A percentile compares a stretch with the other conserved stretches of the same genome.
These are phyloP conservation scores for Drosophila kambysellisi DNA, from an alignment of 2,888 invertebrate species.

Conservation along the genomic window DNA sequence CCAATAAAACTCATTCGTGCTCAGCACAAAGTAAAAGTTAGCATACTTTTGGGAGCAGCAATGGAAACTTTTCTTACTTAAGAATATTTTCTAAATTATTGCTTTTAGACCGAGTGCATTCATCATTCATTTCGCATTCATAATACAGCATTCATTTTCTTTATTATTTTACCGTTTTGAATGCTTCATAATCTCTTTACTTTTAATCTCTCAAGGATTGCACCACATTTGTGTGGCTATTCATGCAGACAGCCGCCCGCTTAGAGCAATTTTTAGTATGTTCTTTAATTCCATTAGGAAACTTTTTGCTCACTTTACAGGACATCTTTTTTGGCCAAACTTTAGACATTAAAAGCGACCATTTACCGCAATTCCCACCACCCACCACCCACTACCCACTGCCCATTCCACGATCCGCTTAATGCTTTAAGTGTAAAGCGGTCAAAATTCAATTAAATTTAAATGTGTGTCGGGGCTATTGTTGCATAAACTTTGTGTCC, in stretches of 20 bases:
- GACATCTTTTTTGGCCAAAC: constrained; percentile 34
- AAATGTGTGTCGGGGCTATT: constrained; percentile 49
- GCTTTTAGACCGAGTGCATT: no score
- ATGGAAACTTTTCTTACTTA: neutral
- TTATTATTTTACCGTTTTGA: neutral
- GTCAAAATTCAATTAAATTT: constrained; percentile 59
- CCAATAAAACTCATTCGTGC: neutral
- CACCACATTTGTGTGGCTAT: constrained; percentile 11
- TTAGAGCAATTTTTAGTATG: constrained; percentile 37
- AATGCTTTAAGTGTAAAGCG: constrained; percentile 54
- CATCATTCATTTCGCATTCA: neutral
- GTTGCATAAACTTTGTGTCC: constrained; percentile 57
- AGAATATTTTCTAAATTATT: neutral
- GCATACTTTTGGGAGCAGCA: neutral
- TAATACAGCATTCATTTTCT: neutral
- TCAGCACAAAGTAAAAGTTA: neutral
- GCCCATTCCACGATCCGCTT: neutral
- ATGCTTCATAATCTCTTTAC: constrained; percentile 2
- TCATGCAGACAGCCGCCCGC: constrained; percentile 6
- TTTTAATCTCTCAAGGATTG: neutral
- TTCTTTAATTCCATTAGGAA: constrained; percentile 49
- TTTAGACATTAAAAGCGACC: constrained; percentile 42
- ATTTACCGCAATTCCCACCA: neutral
- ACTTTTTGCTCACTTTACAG: constrained; percentile 40
- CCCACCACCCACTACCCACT: no score